A percentile compares a stretch with the other conserved stretches of the same genome.
Evolutionary conservation across 1,140 invertebrate species (phyloP).

Genomic region (Drosophila watanabei): DNA sequence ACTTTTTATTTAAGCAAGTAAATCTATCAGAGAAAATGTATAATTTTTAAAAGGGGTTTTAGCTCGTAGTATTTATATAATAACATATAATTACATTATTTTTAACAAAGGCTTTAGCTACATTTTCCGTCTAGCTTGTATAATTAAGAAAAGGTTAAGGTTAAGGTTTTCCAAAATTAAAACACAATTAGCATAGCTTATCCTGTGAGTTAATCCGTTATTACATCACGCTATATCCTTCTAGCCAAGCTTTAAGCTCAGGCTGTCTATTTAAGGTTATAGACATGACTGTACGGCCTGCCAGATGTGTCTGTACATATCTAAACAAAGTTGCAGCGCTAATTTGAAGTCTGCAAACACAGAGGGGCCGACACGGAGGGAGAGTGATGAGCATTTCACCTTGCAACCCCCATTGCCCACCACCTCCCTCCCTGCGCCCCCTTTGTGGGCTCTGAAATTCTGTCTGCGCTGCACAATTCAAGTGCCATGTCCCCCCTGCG

Average conservation of each 20-base stretch:
- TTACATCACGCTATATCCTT: background rate
- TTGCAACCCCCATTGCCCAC: slow-evolving; percentile 24
- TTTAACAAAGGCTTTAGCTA: background rate
- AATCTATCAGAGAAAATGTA: background rate
- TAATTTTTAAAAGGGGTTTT: background rate
- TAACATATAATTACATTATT: background rate
- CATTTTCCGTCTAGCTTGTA: background rate
- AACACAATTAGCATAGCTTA: too few relatives aligned
- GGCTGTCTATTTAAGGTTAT: background rate
- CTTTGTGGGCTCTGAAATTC: slow-evolving; percentile 60
- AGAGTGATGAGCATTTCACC: slow-evolving; percentile 66
- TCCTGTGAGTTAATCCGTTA: background rate
- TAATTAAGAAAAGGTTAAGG: fast-evolving
- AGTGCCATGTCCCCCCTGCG: slow-evolving; percentile 32
- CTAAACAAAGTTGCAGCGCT: slow-evolving; percentile 67
- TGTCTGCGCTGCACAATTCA: slow-evolving; percentile 81
- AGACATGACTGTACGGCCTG: slow-evolving; percentile 29
- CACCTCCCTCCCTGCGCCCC: background rate
- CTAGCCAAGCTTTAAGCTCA: background rate
- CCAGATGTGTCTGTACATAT: slow-evolving; percentile 40
- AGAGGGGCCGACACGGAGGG: slow-evolving; percentile 8
- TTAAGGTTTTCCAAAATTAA: background rate
- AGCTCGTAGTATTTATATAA: background rate
- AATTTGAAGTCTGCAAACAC: slow-evolving; percentile 67
- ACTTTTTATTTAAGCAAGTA: background rate